Conservation (phyloP, 2,888 invertebrate species). For the Andrena chrysosceles region DNA sequence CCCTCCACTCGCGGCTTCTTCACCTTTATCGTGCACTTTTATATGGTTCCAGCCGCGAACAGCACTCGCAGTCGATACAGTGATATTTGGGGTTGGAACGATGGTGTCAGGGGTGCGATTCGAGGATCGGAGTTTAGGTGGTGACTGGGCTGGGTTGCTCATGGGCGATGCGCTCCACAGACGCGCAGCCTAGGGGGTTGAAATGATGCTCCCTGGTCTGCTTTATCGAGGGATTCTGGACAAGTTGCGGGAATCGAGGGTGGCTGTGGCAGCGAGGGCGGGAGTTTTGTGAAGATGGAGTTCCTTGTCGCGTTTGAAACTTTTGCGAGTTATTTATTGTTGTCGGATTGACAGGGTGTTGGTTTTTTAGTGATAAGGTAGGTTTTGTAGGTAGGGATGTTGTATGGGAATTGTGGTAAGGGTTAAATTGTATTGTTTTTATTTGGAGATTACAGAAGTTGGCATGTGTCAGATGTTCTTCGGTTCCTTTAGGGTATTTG, state of each 20-base stretch:
- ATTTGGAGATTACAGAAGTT: too few relatives aligned
- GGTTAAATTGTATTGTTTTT: too few relatives aligned
- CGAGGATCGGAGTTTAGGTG: constrained; percentile 14
- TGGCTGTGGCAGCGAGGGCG: too few relatives aligned
- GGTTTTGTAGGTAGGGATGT: too few relatives aligned
- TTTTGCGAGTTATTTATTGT: not conserved
- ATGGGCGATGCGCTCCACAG: constrained; percentile 20
- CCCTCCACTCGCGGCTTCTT: too few relatives aligned
- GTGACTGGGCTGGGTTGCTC: constrained; percentile 43
- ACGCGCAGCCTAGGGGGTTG: constrained; percentile 26
- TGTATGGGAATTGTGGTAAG: too few relatives aligned
- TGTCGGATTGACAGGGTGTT: not conserved
- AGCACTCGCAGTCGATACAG: not conserved
- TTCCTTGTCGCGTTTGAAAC: not conserved
- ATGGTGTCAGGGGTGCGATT: constrained; percentile 16
- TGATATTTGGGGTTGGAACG: constrained; percentile 11
- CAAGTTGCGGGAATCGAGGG: constrained; percentile 28
- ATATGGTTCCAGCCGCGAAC: not conserved
- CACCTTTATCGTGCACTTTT: not conserved
- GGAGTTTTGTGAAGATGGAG: not conserved
- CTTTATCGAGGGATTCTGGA: constrained; percentile 67
- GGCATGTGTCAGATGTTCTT: too few relatives aligned
- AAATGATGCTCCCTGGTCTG: constrained; percentile 29
- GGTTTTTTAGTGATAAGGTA: too few relatives aligned
- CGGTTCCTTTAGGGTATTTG: too few relatives aligned